A percentile compares a stretch with the other conserved stretches of the same genome.
phyloP scores from a whole-genome alignment of 2,888 invertebrate genomes.

The Melanotus villosus region DNA sequence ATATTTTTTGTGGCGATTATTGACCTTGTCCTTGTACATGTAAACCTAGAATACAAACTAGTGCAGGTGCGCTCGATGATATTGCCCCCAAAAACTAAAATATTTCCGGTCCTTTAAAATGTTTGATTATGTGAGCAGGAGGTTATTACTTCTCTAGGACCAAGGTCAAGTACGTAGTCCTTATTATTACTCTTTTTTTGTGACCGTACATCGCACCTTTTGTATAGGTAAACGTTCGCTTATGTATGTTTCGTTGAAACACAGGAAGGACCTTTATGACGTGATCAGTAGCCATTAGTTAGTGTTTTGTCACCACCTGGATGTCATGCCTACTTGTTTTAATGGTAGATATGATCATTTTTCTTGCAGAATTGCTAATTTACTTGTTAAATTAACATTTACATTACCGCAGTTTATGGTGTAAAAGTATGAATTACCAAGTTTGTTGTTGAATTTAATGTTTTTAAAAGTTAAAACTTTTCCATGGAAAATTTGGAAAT shows the following conservation, averaged over 20 bases:
- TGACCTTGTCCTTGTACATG: constrained; percentile 36
- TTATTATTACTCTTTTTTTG: constrained; percentile 12
- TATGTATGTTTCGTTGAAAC: background rate
- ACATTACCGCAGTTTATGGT: no score
- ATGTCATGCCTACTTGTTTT: background rate
- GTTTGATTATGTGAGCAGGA: constrained; percentile 19
- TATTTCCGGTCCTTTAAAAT: constrained; percentile 41
- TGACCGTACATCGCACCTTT: constrained; percentile 8
- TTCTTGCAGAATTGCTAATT: no score
- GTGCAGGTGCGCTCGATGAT: constrained; percentile 31
- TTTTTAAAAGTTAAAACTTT: no score
- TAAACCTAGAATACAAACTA: constrained; percentile 30
- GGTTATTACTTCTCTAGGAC: constrained; percentile 30
- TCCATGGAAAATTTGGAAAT: no score
- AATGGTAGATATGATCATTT: no score
- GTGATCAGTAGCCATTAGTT: background rate
- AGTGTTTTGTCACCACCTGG: background rate
- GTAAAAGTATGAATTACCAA: no score
- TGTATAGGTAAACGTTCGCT: constrained; percentile 8
- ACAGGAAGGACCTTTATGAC: constrained; percentile 7
- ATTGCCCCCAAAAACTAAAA: constrained; percentile 28
- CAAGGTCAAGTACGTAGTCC: constrained; percentile 29
- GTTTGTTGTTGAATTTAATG: no score
- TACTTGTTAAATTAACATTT: no score
- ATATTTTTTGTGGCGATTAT: constrained; percentile 31